Evolutionary conservation across 2,888 invertebrate species (phyloP), one percentile per base, ranked within the genome.

Genomic region (Xanthorhoe designata): DNA sequence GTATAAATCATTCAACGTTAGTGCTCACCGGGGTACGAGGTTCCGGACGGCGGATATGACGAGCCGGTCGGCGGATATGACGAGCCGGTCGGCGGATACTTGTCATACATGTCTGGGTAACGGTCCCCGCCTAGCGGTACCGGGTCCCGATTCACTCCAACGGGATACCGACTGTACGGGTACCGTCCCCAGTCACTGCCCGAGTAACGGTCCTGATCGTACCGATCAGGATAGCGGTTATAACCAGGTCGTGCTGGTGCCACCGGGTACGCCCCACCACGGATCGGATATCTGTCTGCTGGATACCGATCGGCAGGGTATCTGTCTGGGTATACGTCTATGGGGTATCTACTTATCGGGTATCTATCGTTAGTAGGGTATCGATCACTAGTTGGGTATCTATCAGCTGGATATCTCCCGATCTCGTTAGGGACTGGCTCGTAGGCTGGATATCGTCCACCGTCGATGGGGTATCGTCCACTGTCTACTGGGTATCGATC

Each of bases 41-140:
- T 90, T 87, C 92, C 92, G 88, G 90, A 89, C 87, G 92, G 92
- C 87, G 95, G 95, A 92, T 94, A 95, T 83, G 68, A 68, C 64
- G 68, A 92, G 85, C 92, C 92, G 88, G 90, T 89, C 87, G 92
- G 92, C 87, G 95, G 95, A 92, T 94, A 95, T 83, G 68, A 68
- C 64, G 68, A 92, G 85, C 92, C 92, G 87, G 90, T 91, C 87
- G 93, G 92, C 87, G 95, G 95, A 92, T 94, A 95, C 83, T 94
- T 94, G 76, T 94, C 94, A 82, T 94, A 91, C 69, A 92, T 78
- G 75, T 91, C 89, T 56, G 94, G 94, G 78, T 92, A 92, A 74
- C 94, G 90, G 75, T 92, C 91, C 45, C 92, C 93, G 53, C 94
- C 94, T 56, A 87, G 80, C 38, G 95, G 94, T 76, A 89, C 86